Evolutionary conservation across 1,140 invertebrate species (phyloP), one percentile per base, ranked within the genome.

Genomic region (Aphidius gifuensis): DNA sequence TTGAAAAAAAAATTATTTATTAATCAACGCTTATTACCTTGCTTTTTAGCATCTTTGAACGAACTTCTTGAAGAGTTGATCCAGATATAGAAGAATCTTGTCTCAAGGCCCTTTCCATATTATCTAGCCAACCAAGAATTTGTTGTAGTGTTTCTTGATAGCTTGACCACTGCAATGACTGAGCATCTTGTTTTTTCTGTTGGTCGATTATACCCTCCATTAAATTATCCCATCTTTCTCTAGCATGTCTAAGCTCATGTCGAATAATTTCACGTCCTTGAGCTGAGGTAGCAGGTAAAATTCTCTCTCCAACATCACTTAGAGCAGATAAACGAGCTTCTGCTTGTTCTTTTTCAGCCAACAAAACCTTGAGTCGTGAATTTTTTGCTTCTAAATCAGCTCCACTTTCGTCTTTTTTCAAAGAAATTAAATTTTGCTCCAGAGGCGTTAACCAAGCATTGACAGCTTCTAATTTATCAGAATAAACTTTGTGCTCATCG

Each of bases 241-340:
- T 85, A 58, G 89, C 83, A 23, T 84, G 83, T 74, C 91, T 85
- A 64, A 97, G 79, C 69, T 96, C 90, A 65, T 90, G 86, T 8
- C 95, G 83, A 46, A 98, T 90, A 44, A 86, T 88, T 77, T 98
- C 96, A 62, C 96, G 85, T 9, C 95, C 96, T 70, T 87, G 85
- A 38, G 93, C 89, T 5, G 94, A 92, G 5, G 95, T 98, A 76
- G 96, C 93, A 1, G 93, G 92, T 64, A 93, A 87, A 38, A 97
- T 86, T 74, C 91, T 89, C 71, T 98, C 95, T 5, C 92, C 93
- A 11, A 90, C 79, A 5, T 88, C 82, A 5, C 88, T 88, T 1
- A 95, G 71, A 11, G 86, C 84, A 39, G 85, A 84, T 47, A 97
- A 83, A 69, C 90, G 88, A 67, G 89, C 86, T 62, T 91, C 86